Percentiles rank a stretch among this genome's conserved stretches.
Evolutionary conservation across 2,113 vertebrate genomes (phyloP).

Genomic region (Carassius carassius): DNA sequence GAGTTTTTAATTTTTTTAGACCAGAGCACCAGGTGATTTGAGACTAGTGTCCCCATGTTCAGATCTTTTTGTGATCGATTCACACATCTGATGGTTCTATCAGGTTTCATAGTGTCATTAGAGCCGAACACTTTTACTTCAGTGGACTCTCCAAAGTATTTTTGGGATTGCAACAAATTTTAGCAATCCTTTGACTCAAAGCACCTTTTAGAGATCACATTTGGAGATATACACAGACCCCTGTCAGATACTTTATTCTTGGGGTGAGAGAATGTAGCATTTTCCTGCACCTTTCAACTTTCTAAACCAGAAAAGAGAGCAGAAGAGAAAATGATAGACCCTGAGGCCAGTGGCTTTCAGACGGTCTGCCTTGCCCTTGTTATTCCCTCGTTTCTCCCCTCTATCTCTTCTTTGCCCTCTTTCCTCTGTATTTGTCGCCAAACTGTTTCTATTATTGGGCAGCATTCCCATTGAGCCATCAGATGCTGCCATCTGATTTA

Average conservation of each 20-base stretch:
- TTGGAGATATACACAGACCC: neutral
- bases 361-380: conserved; percentile 25
- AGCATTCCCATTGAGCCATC: conserved; percentile 69
- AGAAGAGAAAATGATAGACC: conserved; percentile 22
- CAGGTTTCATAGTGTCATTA: neutral
- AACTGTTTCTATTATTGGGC: conserved; percentile 68
- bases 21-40: conserved; percentile 1
- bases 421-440: conserved; percentile 53
- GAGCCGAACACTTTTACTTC: neutral
- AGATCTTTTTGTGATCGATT: conserved; percentile 31
- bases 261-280: conserved; percentile 16
- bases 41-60: neutral
- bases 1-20: conserved; percentile 8
- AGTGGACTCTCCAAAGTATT: neutral
- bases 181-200: conserved; percentile 8
- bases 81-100: neutral
- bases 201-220: conserved; percentile 15
- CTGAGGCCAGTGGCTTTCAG: conserved; percentile 25
- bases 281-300: conserved; percentile 17
- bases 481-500: conserved; percentile 65
- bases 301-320: neutral
- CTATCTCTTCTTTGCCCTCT: conserved; percentile 53
- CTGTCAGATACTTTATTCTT: neutral
- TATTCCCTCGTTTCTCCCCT: conserved; percentile 50
- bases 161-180: neutral